phyloP scores from a whole-genome alignment of 2,888 invertebrate genomes.

The Leucozona laternaria region DNA sequence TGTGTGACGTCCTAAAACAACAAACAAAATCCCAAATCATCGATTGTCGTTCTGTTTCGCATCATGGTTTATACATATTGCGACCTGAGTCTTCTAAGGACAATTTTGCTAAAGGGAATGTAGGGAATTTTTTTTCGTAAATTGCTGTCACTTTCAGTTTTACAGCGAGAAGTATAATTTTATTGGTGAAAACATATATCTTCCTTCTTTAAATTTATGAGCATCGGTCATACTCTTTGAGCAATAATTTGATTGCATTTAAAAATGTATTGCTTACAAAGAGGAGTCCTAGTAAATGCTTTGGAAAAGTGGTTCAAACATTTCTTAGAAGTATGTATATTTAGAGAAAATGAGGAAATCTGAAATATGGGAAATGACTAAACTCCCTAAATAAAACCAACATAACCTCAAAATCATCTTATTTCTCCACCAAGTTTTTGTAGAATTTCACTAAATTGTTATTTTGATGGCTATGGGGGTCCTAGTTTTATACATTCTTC shows the following conservation, averaged over 20 bases:
- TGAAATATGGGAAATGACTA: too few relatives aligned
- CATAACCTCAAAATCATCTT: too few relatives aligned
- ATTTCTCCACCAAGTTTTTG: too few relatives aligned
- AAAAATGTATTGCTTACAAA: neutral
- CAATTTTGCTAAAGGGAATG: neutral
- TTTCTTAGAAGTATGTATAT: too few relatives aligned
- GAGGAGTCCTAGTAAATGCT: too few relatives aligned
- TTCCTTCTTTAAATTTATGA: neutral
- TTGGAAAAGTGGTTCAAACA: too few relatives aligned
- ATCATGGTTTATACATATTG: neutral
- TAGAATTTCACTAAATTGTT: too few relatives aligned
- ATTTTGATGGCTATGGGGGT: too few relatives aligned
- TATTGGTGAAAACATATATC: neutral
- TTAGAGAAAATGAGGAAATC: too few relatives aligned
- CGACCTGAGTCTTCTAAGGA: neutral
- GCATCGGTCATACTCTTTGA: neutral
- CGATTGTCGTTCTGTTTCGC: neutral
- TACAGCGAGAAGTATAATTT: neutral
- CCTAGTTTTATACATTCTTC: too few relatives aligned
- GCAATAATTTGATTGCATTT: neutral
- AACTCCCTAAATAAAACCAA: too few relatives aligned
- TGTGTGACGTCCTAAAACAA: slow-evolving; percentile 11
- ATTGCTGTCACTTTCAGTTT: neutral
- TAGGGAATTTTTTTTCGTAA: neutral
- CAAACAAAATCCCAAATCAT: neutral